Evolutionary conservation across 2,797 vertebrate genomes (phyloP).

Genomic region (Kryptolebias ocellatus): DNA sequence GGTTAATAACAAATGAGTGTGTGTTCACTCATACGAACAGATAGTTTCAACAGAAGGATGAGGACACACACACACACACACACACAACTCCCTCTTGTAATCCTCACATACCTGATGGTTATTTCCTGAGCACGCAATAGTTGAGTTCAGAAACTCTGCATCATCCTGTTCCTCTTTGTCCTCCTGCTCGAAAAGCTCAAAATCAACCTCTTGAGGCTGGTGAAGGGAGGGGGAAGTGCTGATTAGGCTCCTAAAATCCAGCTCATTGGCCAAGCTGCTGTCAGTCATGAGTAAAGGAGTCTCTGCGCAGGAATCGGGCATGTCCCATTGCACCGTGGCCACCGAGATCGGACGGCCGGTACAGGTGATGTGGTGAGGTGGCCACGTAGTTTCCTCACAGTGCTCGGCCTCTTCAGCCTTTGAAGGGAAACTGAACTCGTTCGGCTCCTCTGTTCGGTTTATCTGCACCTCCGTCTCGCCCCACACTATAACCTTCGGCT

Average conservation of each 20-base stretch:
- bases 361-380: slow-evolving; percentile 53
- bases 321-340: slow-evolving; percentile 80
- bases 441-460: slow-evolving; percentile 4
- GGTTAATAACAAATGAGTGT: slow-evolving; percentile 18
- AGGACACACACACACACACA: not conserved
- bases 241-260: slow-evolving; percentile 14
- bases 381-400: slow-evolving; percentile 59
- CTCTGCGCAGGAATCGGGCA: slow-evolving; percentile 44
- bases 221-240: slow-evolving; percentile 34
- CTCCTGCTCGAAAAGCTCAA: slow-evolving; percentile 15
- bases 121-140: slow-evolving; percentile 39
- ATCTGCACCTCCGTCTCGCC: slow-evolving; percentile 30
- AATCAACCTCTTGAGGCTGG: slow-evolving; percentile 15
- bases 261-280: slow-evolving; percentile 50
- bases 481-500: slow-evolving; percentile 29
- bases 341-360: slow-evolving; percentile 60
- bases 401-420: slow-evolving; percentile 52
- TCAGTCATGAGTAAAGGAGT: slow-evolving; percentile 26
- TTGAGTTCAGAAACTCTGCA: slow-evolving; percentile 5
- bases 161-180: slow-evolving; percentile 42
- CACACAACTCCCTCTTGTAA: not conserved
- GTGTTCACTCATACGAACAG: slow-evolving; percentile 11
- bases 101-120: slow-evolving; percentile 52
- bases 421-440: slow-evolving; percentile 7
- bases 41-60: not conserved